These are phyloP conservation scores for Drosophila murphyi DNA, from an alignment of 1,140 invertebrate species.

Conservation along the genomic window DNA sequence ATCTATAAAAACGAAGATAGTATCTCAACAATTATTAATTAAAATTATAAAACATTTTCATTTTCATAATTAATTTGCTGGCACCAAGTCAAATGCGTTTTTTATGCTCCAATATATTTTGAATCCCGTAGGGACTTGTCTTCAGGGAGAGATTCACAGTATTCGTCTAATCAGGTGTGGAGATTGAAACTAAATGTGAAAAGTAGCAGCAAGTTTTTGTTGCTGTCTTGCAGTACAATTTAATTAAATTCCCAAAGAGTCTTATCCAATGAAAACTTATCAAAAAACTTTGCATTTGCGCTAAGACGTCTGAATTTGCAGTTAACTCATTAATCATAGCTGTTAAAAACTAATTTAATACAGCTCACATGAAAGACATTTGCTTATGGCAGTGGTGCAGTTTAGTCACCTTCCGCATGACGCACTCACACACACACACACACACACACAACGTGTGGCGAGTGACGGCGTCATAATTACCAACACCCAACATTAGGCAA, in stretches of 20 bases:
- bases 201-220: neutral
- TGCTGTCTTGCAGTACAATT: neutral
- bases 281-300: slow-evolving; percentile 4
- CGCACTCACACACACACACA: slow-evolving; percentile 3
- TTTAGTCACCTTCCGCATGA: slow-evolving; percentile 68
- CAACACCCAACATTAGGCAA: slow-evolving; percentile 25
- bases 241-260: slow-evolving; percentile 1
- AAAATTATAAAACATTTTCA: too few species aligned
- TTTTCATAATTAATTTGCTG: too few species aligned
- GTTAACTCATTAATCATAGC: slow-evolving; percentile 57
- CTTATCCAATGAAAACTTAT: neutral
- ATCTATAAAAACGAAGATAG: neutral
- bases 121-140: too few species aligned
- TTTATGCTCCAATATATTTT: too few species aligned
- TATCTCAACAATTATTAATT: neutral
- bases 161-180: too few species aligned
- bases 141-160: too few species aligned
- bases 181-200: too few species aligned
- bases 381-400: slow-evolving; percentile 56
- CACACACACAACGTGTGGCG: slow-evolving; percentile 12
- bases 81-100: too few species aligned
- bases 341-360: slow-evolving; percentile 67
- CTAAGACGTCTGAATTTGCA: slow-evolving; percentile 40
- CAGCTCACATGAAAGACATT: slow-evolving; percentile 67
- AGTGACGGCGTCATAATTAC: slow-evolving; percentile 68